Evolutionary conservation across 2,797 vertebrate genomes (phyloP).

Genomic region (Rhodeus uyekii): DNA sequence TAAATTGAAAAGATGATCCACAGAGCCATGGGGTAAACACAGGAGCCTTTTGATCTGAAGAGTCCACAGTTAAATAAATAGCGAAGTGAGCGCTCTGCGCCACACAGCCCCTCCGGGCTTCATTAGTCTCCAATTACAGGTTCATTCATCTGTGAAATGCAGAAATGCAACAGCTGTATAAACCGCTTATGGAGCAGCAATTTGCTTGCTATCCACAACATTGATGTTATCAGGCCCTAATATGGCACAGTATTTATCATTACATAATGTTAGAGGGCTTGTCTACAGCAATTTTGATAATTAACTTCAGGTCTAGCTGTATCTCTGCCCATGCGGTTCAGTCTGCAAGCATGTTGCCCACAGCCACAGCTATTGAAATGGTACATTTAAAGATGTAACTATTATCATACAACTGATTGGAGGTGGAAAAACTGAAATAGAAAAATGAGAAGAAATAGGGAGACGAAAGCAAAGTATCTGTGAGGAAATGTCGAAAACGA

Average conservation of each 20-base stretch:
- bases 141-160: constrained; percentile 62
- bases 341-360: neutral
- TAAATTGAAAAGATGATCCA: constrained; percentile 60
- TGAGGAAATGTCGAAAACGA: constrained; percentile 36
- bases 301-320: constrained; percentile 53
- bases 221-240: constrained; percentile 59
- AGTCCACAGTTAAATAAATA: constrained; percentile 64
- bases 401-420: neutral
- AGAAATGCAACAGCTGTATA: constrained; percentile 63
- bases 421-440: constrained; percentile 13
- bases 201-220: constrained; percentile 58
- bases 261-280: constrained; percentile 55
- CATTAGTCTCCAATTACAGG: constrained; percentile 65
- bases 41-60: constrained; percentile 62
- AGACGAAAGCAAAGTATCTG: constrained; percentile 10
- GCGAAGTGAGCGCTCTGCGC: constrained; percentile 48
- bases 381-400: neutral
- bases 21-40: constrained; percentile 60
- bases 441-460: constrained; percentile 42
- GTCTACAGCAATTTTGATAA: constrained; percentile 54
- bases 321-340: constrained; percentile 28
- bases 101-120: constrained; percentile 60
- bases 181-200: constrained; percentile 60
- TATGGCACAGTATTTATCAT: constrained; percentile 58
- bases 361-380: neutral